Conservation (phyloP, 2,113 vertebrate species). For the Alethe diademata region DNA sequence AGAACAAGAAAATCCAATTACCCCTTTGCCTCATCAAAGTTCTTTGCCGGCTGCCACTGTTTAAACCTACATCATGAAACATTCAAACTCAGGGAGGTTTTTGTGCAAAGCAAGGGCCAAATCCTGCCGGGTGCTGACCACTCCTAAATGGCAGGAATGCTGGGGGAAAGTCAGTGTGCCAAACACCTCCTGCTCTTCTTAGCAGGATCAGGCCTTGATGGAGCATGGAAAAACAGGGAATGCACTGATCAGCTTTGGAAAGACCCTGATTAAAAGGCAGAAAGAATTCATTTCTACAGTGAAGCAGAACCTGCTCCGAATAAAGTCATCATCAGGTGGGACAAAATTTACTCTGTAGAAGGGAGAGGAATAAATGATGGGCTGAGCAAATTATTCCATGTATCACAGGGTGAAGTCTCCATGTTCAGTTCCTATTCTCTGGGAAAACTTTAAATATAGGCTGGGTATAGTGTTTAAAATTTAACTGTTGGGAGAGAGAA, state of each 20-base stretch:
- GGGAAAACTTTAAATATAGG: neutral
- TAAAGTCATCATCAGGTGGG: neutral
- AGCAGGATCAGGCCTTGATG: neutral
- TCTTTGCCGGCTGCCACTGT: constrained; percentile 39
- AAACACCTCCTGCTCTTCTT: neutral
- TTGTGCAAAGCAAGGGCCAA: neutral
- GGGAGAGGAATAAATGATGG: fast-evolving
- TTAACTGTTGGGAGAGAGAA: neutral
- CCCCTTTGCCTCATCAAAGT: constrained; percentile 72
- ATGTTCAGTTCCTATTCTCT: fast-evolving
- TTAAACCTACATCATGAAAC: constrained; percentile 66
- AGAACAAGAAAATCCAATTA: constrained; percentile 76
- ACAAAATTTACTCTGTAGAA: neutral
- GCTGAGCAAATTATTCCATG: neutral
- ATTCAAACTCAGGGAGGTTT: constrained; percentile 8
- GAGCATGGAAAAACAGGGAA: neutral
- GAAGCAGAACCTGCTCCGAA: neutral
- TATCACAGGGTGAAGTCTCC: neutral
- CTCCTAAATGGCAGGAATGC: neutral
- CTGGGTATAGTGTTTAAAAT: neutral
- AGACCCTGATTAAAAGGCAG: neutral
- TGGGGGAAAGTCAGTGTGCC: fast-evolving
- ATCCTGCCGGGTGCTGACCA: neutral
- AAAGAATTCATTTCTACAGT: neutral
- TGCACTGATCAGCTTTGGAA: neutral